Base-by-base conservation (phyloP, 2,113 vertebrate genomes). In the Scortum barcoo region DNA sequence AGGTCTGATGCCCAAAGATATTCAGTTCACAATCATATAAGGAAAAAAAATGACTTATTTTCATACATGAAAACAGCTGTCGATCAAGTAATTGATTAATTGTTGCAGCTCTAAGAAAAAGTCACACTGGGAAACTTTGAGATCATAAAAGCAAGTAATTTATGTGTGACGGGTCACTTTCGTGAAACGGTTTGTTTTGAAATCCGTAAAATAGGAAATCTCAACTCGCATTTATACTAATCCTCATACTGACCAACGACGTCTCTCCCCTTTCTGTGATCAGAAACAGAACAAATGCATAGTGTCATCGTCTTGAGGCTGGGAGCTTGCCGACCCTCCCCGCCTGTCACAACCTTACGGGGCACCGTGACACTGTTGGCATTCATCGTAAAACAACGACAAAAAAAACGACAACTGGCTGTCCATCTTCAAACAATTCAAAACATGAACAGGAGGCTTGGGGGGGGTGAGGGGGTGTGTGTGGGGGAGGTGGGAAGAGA, bases 341-440 rank as follows among this genome's bases (percentile, higher is more conserved):
- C 30, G 57, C 72, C 67, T 78, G 78, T 73, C 72, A 89, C 76
- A 91, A 88, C 83, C 87, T 84, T 67, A 56, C 72, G 12, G 80
- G 86, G 73, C 75, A 81, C 84, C 40, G 33, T 56, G 74, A 91
- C 86, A 80, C 89, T 87, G 84, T 51, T 77, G 87, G 81, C 87
- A 93, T 93, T 89, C 86, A 89, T 87, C 40, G 80, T 91, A 87
- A 90, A 89, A 87, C n/a, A n/a, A n/a, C n/a, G n/a, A n/a, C n/a
- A n/a, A n/a, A n/a, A n/a, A n/a, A n/a, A n/a, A n/a, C n/a, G 87
- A 93, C 92, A 94, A 92, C 86, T 91, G 90, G 92, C 76, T 87
- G 87, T 89, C 87, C 84, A 84, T 93, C 86, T 83, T 92, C 80
- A 92, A 94, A 93, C 90, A 88, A 93, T 93, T 90, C 86, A 85